Conservation (phyloP, 2,113 vertebrate genomes). For the Pycnonotus jocosus region DNA sequence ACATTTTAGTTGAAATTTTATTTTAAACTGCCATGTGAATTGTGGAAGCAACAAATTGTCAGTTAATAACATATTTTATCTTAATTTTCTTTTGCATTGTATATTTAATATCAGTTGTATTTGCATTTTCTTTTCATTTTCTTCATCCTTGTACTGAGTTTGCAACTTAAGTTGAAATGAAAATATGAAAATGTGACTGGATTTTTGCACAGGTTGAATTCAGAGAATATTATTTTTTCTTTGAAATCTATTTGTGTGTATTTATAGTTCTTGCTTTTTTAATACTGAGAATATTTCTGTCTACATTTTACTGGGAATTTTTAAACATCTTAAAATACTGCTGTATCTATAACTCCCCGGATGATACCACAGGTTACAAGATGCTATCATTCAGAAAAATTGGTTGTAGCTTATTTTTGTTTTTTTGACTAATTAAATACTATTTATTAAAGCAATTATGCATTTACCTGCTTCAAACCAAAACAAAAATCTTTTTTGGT, state of each 20-base stretch:
- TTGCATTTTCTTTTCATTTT: neutral
- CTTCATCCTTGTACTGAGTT: neutral
- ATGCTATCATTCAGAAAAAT: neutral
- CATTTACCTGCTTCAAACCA: neutral
- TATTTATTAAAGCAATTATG: neutral
- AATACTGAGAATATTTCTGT: neutral
- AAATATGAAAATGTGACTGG: neutral
- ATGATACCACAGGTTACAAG: neutral
- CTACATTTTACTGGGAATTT: conserved; percentile 21
- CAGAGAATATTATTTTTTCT: neutral
- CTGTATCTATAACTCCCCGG: neutral
- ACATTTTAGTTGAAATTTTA: neutral
- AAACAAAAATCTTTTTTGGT: neutral
- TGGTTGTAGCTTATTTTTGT: neutral
- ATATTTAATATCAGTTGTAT: neutral
- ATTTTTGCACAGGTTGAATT: neutral
- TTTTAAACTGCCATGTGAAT: neutral
- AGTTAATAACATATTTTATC: neutral
- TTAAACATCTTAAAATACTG: neutral
- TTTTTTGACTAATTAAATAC: neutral
- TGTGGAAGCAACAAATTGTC: neutral
- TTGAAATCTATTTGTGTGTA: neutral
- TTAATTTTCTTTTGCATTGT: neutral
- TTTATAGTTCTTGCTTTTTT: neutral
- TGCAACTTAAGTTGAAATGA: neutral